Evolutionary conservation across 1,140 invertebrate genomes (phyloP), one percentile per base, ranked within the genome.

Genomic region (Venustaconcha ellipsiformis): DNA sequence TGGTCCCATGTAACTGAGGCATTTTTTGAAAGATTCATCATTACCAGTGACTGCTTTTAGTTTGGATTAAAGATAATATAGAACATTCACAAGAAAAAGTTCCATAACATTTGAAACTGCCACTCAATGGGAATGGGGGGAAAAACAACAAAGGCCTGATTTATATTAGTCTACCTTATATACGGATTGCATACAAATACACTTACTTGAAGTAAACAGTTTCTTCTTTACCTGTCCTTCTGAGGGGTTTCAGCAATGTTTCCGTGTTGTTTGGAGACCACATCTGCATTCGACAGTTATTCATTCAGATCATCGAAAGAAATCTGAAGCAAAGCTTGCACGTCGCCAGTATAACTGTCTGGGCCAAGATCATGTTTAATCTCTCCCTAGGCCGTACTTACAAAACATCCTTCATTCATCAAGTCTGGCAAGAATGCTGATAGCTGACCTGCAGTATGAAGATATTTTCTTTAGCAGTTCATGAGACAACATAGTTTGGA

Each of bases 401-500:
- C 13, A 11, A 73, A 18, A 55, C 64, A 73, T 23, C 72, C 72
- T 5, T 73, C 57, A 57, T 30, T 20, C 17, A 67, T 56, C 18
- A 73, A 73, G 14, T 73, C 60, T 57, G 72, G 72, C 63, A 73
- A 14, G 2, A 30, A 65, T 30, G 64, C 48, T 2, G 57, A 30
- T 48, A 59, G 55, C 30, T 57, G 23, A 8, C 72, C 72, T 58
- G 72, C 72, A 13, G 72, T 57, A 1, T 48, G 23, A 37, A 67
- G 67, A 37, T 73, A 73, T 14, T 66, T 30, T 12, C 58, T 65
- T 0, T 67, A 23, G 55, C 72, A 73, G 26, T 66, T n/a, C 15
- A 70, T 58, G 37, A 59, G 59, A 30, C 60, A 59, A 15, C 68
- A 15, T 26, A 59, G 68, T 30, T 70, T 23, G 55, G 68, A 26